Percentiles rank a stretch among this genome's conserved stretches.
These are phyloP conservation scores for Candidula unifasciata DNA, from an alignment of 2,888 invertebrate genomes.

Conservation along the genomic window DNA sequence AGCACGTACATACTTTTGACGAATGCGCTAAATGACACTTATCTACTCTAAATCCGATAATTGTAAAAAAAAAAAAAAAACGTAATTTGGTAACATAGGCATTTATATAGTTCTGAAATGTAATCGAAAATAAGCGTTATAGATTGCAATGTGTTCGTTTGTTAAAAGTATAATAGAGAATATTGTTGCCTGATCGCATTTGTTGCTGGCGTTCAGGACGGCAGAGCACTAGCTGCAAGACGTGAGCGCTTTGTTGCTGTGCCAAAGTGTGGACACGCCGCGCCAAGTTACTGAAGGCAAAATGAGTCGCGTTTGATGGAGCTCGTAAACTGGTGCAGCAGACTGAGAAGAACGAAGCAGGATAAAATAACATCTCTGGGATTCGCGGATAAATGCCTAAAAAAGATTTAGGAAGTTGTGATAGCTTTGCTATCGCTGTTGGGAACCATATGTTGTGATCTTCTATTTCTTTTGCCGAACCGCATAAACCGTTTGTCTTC, in stretches of 20 bases:
- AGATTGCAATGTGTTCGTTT: too few relatives aligned
- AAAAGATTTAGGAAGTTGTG: neutral
- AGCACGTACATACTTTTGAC: too few relatives aligned
- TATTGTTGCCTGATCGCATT: too few relatives aligned
- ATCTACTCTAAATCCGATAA: too few relatives aligned
- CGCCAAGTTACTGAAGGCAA: too few relatives aligned
- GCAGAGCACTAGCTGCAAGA: too few relatives aligned
- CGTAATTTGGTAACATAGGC: neutral
- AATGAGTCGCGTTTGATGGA: neutral
- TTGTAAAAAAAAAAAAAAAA: neutral
- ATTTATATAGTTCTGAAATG: too few relatives aligned
- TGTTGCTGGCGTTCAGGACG: too few relatives aligned
- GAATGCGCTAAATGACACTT: too few relatives aligned
- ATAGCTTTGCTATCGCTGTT: constrained; percentile 24
- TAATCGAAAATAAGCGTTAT: too few relatives aligned
- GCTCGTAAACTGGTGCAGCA: neutral
- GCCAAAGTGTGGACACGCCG: neutral
- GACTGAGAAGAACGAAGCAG: neutral
- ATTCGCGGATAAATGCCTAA: neutral
- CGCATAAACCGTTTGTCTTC: too few relatives aligned
- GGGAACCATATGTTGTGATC: constrained; percentile 9
- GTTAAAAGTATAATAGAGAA: too few relatives aligned
- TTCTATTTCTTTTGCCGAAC: neutral
- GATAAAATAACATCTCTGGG: neutral
- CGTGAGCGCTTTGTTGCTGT: neutral